Conservation (phyloP, 1,140 invertebrate species). For the Eurytemora carolleeae region DNA sequence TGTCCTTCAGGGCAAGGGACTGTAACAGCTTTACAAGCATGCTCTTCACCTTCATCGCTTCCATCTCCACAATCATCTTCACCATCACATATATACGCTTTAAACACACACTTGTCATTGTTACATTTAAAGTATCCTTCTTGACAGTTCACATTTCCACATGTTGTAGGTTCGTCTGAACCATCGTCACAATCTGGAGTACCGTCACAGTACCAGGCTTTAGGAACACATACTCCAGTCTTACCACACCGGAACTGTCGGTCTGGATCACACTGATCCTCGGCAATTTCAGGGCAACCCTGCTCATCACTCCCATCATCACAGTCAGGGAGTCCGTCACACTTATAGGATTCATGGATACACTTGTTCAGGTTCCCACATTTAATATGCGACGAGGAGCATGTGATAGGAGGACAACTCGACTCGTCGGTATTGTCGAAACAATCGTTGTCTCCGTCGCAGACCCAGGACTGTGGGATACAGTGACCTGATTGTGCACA, state of each 20-base stretch:
- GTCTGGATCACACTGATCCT: slow-evolving; percentile 63
- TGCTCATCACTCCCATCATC: slow-evolving; percentile 79
- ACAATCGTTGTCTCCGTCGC: slow-evolving; percentile 79
- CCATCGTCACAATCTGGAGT: slow-evolving; percentile 72
- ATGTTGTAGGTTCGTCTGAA: slow-evolving; percentile 67
- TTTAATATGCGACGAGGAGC: slow-evolving; percentile 76
- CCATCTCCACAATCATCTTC: slow-evolving; percentile 85
- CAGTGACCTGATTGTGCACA: slow-evolving; percentile 85
- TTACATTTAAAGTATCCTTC: slow-evolving; percentile 54
- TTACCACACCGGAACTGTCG: slow-evolving; percentile 52
- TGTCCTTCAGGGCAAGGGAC: slow-evolving; percentile 20
- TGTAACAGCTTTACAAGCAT: slow-evolving; percentile 25
- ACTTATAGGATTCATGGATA: slow-evolving; percentile 76
- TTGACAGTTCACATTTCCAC: slow-evolving; percentile 34
- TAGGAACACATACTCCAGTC: slow-evolving; percentile 75
- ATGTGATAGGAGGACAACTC: slow-evolving; percentile 83
- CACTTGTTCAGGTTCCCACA: slow-evolving; percentile 78
- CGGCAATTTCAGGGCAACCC: slow-evolving; percentile 54
- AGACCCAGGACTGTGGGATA: slow-evolving; percentile 81
- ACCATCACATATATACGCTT: slow-evolving; percentile 84
- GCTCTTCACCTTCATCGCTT: slow-evolving; percentile 57
- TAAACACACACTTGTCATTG: slow-evolving; percentile 74
- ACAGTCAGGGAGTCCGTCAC: slow-evolving; percentile 63
- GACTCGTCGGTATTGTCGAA: slow-evolving; percentile 93
- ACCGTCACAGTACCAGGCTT: slow-evolving; percentile 83